Evolutionary conservation across 2,113 vertebrate species (phyloP).

Genomic region (Cephalopterus ornatus): DNA sequence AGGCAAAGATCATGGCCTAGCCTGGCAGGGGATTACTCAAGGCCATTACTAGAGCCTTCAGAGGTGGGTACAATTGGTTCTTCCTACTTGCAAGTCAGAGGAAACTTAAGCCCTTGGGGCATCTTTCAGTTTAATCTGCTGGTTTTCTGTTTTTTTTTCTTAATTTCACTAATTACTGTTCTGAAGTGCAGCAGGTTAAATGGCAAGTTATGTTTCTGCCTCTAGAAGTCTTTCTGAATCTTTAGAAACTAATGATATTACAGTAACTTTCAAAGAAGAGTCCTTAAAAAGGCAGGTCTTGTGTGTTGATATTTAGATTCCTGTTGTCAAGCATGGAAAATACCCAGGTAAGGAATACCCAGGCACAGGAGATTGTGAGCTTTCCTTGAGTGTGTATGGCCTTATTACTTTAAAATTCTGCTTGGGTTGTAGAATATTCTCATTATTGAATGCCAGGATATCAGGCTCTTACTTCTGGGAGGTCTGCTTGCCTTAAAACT

Average conservation of each 20-base stretch:
- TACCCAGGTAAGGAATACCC: background rate
- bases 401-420: background rate
- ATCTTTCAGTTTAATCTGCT: background rate
- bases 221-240: background rate
- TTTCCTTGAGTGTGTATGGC: background rate
- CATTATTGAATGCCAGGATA: background rate
- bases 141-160: background rate
- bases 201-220: background rate
- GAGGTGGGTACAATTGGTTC: constrained; percentile 68
- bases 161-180: background rate
- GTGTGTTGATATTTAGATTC: background rate
- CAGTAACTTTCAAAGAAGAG: background rate
- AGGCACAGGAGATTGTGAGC: background rate
- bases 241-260: background rate
- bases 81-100: background rate
- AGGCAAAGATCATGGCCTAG: constrained; percentile 72
- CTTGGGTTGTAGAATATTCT: background rate
- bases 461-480: background rate
- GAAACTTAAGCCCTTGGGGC: background rate
- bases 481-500: background rate
- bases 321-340: background rate
- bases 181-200: background rate
- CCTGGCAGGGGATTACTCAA: constrained; percentile 63
- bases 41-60: constrained; percentile 74
- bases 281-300: background rate